These are phyloP conservation scores for Heliconius erato DNA, from an alignment of 2,888 invertebrate species.

Conservation along the genomic window DNA sequence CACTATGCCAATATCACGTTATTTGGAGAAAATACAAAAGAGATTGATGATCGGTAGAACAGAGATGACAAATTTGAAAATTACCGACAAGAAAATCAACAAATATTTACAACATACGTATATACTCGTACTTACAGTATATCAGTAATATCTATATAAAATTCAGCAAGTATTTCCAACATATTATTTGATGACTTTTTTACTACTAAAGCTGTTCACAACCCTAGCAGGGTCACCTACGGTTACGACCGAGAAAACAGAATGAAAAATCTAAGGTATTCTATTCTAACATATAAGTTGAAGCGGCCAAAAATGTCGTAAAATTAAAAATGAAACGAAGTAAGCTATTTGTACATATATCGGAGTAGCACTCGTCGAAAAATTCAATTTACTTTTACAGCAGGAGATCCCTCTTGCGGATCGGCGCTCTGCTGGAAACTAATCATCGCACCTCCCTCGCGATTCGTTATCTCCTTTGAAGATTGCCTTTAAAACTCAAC, in stretches of 20 bases:
- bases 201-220: neutral
- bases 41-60: too few species aligned
- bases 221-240: too few species aligned
- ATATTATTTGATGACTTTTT: neutral
- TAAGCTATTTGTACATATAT: constrained; percentile 65
- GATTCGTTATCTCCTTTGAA: constrained; percentile 68
- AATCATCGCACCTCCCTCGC: constrained; percentile 76
- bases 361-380: constrained; percentile 71
- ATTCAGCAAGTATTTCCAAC: too few species aligned
- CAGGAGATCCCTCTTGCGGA: constrained; percentile 75
- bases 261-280: neutral
- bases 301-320: constrained; percentile 50
- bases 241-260: neutral
- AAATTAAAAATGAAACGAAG: constrained; percentile 69
- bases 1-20: too few species aligned
- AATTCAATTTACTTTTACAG: constrained; percentile 85
- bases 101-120: too few species aligned
- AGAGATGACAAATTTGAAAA: too few species aligned
- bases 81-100: too few species aligned
- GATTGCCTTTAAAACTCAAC: constrained; percentile 51
- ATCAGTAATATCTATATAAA: too few species aligned
- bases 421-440: constrained; percentile 73
- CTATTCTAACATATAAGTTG: neutral
- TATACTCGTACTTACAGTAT: too few species aligned
- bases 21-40: too few species aligned